phyloP scores from a whole-genome alignment of 1,140 invertebrate genomes.

The Nasonia longicornis region DNA sequence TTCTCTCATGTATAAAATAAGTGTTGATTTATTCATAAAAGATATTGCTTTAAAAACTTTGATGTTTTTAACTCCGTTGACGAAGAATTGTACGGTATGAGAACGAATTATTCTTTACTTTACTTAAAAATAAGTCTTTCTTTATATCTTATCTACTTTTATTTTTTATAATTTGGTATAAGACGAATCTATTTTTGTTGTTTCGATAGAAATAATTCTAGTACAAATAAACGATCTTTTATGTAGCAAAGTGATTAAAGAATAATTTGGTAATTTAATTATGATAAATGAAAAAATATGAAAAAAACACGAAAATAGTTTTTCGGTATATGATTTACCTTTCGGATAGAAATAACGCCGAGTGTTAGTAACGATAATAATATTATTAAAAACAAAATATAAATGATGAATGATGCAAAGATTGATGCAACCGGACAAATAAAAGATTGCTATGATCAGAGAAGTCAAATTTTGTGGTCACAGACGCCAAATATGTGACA shows the following conservation, averaged over 20 bases:
- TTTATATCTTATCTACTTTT: no score
- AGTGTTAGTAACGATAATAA: not conserved
- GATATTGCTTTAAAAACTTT: no score
- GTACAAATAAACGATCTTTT: not conserved
- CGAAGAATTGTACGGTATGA: no score
- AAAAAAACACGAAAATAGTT: not conserved
- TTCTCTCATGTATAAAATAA: not conserved
- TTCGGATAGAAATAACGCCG: not conserved
- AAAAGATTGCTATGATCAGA: not conserved
- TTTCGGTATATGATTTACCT: not conserved
- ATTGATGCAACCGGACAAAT: not conserved
- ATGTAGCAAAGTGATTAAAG: not conserved
- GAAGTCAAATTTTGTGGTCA: not conserved
- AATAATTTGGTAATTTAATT: no score
- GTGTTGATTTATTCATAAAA: not conserved
- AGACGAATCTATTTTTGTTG: not conserved
- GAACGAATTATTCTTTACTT: no score
- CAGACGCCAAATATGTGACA: not conserved
- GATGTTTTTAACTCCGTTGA: no score
- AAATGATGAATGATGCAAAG: not conserved
- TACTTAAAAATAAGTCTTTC: not conserved
- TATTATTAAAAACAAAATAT: not conserved
- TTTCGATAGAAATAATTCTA: not conserved
- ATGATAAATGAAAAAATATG: no score
- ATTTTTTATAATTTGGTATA: not conserved